phyloP scores from a whole-genome alignment of 1,140 invertebrate species.

The Dreissena polymorpha region DNA sequence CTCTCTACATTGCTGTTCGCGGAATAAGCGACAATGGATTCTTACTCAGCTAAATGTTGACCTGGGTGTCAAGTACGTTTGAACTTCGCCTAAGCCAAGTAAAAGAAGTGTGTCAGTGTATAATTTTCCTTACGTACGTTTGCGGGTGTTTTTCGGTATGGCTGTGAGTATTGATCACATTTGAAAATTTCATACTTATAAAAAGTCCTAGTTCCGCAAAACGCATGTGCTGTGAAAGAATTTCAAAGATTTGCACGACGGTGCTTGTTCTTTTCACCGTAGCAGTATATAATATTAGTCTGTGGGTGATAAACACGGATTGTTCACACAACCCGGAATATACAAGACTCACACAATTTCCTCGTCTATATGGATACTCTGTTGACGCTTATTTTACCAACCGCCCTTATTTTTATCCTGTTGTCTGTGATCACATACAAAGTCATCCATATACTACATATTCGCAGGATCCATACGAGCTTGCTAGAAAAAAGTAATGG shows the following conservation, averaged over 20 bases:
- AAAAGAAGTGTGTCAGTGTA: conserved; percentile 44
- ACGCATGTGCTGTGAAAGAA: conserved; percentile 1
- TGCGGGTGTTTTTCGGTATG: conserved; percentile 47
- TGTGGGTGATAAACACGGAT: conserved; percentile 34
- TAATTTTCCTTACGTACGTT: conserved; percentile 35
- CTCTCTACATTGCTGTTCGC: conserved; percentile 22
- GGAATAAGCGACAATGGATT: conserved; percentile 48
- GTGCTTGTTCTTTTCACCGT: conserved; percentile 8
- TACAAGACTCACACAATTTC: conserved; percentile 22
- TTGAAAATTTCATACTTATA: conserved; percentile 44
- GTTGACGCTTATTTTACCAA: conserved; percentile 33
- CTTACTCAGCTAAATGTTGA: conserved; percentile 21
- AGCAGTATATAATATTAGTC: conserved; percentile 12
- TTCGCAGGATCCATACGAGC: conserved; percentile 3
- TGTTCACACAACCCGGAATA: conserved; percentile 18
- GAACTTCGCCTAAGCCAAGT: conserved; percentile 37
- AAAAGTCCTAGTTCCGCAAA: conserved; percentile 11
- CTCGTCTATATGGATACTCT: conserved; percentile 39
- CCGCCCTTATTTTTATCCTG: conserved; percentile 25
- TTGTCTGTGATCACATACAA: conserved; percentile 39
- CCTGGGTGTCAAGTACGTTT: conserved; percentile 42
- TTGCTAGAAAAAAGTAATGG: conserved; percentile 58
- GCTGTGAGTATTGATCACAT: conserved; percentile 46
- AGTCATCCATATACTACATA: conserved; percentile 21
- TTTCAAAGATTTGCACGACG: conserved; percentile 9